Evolutionary conservation across 2,888 invertebrate species (phyloP), one percentile per base, ranked within the genome.

Genomic region (Ptychoptera albimana): DNA sequence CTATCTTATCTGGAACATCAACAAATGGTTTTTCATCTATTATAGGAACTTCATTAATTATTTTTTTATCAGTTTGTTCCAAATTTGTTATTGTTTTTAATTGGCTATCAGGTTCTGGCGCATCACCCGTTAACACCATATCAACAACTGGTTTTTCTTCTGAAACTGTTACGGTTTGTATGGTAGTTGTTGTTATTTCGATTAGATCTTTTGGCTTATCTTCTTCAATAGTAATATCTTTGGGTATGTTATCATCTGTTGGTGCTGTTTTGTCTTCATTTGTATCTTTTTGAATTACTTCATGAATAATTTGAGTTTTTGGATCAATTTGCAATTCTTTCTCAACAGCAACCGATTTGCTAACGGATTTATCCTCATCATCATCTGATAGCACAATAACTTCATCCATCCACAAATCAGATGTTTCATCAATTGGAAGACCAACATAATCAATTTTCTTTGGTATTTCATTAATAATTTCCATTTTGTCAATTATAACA

Each of bases 381-480:
- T 60, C 61, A n/a, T 60, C 62, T 2, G 63, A 59, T 37, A 66
- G 55, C 6, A 52, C 51, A 49, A 62, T 58, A n/a, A 61, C 59
- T 44, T 66, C 61, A 44, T 66, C 65, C 56, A 67, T 57, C 57
- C 63, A 63, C 2, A 55, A 47, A 39, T 51, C 57, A 15, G 58
- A 50, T 0, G 59, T 51, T 23, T 59, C 57, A 45, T 56, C 60
- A 31, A 58, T 52, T 2, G 60, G 58, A 39, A 59, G 48, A 7
- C 57, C 60, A 23, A 53, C 57, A 45, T 58, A 58, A 0, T 48
- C 52, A 9, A 52, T 36, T 49, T 56, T 53, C 8, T 45, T 42
- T 13, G 48, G 35, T 13, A 41, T 31, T 4, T 37, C 36, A 12
- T 15, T n/a, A 15, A 34, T 14, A 5, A 23, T 5, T 23, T 23